Evolutionary conservation across 2,888 invertebrate genomes (phyloP).

Genomic region (Microdon myrmicae): DNA sequence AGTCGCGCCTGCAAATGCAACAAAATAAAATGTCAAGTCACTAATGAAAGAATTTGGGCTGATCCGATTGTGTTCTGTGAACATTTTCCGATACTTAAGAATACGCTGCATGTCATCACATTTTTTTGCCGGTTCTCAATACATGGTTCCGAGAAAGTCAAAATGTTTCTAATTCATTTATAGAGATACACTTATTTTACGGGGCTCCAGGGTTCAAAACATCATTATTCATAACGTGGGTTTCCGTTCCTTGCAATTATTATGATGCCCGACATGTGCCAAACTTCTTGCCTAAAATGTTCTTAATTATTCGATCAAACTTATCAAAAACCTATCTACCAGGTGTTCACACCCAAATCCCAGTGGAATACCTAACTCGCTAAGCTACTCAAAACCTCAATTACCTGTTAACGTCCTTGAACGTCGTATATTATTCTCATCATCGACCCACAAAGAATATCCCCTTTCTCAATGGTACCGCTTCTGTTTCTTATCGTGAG

Average conservation of each 20-base stretch:
- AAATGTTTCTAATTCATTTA: no score
- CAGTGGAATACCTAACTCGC: background rate
- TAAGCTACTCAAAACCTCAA: constrained; percentile 5
- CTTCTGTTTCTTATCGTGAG: constrained; percentile 19
- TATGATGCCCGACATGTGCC: constrained; percentile 26
- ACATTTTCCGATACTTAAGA: no score
- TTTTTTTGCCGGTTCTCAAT: no score
- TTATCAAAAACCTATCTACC: constrained; percentile 11
- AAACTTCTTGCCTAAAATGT: constrained; percentile 3
- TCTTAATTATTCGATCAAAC: background rate
- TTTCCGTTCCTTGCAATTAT: background rate
- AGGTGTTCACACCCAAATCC: constrained; percentile 7
- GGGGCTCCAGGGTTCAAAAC: no score
- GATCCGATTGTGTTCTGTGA: no score
- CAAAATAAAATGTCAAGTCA: no score
- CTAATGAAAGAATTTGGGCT: no score
- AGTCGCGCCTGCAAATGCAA: no score
- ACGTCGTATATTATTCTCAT: background rate
- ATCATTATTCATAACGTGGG: background rate
- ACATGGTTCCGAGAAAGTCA: no score
- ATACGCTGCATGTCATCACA: no score
- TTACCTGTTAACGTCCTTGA: constrained; percentile 11
- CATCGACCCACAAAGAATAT: background rate
- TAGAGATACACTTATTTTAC: no score
- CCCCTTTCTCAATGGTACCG: constrained; percentile 2